Evolutionary conservation across 2,888 invertebrate species (phyloP).

Genomic region (Lissonota sp.): DNA sequence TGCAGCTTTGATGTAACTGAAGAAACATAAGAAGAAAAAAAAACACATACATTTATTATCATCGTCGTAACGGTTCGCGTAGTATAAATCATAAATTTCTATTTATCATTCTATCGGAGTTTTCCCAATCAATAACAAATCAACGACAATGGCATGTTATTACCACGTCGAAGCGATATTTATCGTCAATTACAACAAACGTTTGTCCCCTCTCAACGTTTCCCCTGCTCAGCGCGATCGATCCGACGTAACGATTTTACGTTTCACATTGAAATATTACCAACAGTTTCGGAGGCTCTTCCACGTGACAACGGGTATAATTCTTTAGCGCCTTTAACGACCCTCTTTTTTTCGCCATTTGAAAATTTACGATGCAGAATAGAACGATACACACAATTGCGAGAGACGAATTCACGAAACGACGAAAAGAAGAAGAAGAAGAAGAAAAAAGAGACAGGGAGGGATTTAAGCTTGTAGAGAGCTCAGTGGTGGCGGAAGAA

Average conservation of each 20-base stretch:
- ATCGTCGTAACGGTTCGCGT: neutral
- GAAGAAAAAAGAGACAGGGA: constrained; percentile 20
- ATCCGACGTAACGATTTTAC: constrained; percentile 30
- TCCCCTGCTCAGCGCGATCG: constrained; percentile 7
- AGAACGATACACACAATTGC: constrained; percentile 27
- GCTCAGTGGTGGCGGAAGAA: constrained; percentile 59
- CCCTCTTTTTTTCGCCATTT: constrained; percentile 49
- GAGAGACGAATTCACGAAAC: constrained; percentile 52
- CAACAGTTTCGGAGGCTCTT: constrained; percentile 8
- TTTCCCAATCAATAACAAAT: neutral
- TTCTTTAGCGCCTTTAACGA: constrained; percentile 6
- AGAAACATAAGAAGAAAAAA: constrained; percentile 66
- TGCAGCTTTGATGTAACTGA: constrained; percentile 91
- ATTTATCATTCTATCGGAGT: neutral
- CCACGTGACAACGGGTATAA: constrained; percentile 26
- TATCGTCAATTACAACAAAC: constrained; percentile 36
- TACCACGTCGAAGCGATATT: constrained; percentile 17
- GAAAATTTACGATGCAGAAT: constrained; percentile 69
- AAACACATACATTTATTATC: neutral
- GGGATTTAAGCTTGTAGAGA: constrained; percentile 14
- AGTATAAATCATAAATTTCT: neutral
- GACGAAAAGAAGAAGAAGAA: constrained; percentile 54
- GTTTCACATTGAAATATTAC: constrained; percentile 40
- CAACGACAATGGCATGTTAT: constrained; percentile 19
- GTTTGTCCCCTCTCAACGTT: constrained; percentile 13